Base-by-base conservation (phyloP, 1,140 invertebrate species). In the Meloidogyne hapla region DNA sequence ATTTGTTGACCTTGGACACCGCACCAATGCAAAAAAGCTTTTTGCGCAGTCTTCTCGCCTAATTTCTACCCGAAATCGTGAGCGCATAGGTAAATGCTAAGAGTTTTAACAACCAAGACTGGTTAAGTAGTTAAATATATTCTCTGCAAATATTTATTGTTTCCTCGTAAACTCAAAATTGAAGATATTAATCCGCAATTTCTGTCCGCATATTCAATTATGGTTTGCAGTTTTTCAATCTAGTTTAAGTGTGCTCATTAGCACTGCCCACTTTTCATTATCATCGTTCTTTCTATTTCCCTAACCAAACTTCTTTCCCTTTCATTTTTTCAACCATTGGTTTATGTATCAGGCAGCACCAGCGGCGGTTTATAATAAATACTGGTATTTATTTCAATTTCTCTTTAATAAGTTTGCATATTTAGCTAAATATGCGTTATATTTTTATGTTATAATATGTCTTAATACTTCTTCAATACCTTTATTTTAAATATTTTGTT, bases 321-420 rank as follows among this genome's bases (percentile, higher is more conserved):
- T 42, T 67, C 0, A n/a, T 25, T 67, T 67, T 67, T 9, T n/a
- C 9, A 42, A 67, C 15, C 21, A 42, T 38, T 42, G 65, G 40
- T 67, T 42, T 33, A 66, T 42, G 21, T 67, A 67, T 67, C 65
- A 67, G 65, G 18, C 65, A 67, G 21, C 65, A 25, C 21, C 21
- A 67, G 65, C 65, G 65, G 21, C 40, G 65, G 21, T n/a, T 33
- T n/a, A 23, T 18, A 67, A 23, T 6, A 67, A 67, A 66, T 67
- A 67, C 33, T 2, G 3, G 12, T 48, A n/a, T 56, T 56, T 56
- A 56, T 56, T 56, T 56, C 18, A 56, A 56, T n/a, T 56, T n/a
- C 8, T 56, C 1, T 56, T n/a, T 18, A 48, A 48, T 18, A n/a
- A 6, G 48, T 56, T 56, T 56, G 48, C 4, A n/a, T n/a, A 56